Evolutionary conservation across 2,888 invertebrate species (phyloP).

Genomic region (Cheilosia grossa): DNA sequence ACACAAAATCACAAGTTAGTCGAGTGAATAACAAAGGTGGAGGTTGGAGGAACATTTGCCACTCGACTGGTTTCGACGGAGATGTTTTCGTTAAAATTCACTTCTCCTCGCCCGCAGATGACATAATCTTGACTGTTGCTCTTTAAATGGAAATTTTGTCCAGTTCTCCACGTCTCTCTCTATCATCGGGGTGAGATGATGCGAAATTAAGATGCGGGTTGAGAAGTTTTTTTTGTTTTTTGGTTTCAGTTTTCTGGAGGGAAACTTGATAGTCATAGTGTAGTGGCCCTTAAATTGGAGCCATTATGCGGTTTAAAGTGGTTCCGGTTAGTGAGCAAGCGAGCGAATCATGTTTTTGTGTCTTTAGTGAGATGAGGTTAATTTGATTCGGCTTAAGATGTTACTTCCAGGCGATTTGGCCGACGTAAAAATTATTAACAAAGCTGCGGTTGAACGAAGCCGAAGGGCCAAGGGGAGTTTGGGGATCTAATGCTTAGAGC

Average conservation of each 20-base stretch:
- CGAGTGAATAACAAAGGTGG: slow-evolving; percentile 17
- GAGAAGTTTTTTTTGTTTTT: background rate
- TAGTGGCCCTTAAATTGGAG: slow-evolving; percentile 49
- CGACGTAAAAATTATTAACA: slow-evolving; percentile 29
- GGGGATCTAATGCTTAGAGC: no score
- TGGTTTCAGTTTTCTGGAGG: background rate
- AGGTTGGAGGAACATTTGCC: slow-evolving; percentile 9
- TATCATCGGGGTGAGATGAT: slow-evolving; percentile 1
- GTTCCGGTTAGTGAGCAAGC: slow-evolving; percentile 74
- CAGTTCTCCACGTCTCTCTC: background rate
- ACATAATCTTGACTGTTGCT: slow-evolving; percentile 39
- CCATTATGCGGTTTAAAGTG: slow-evolving; percentile 69
- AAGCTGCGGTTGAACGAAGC: background rate
- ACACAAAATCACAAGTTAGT: slow-evolving; percentile 14
- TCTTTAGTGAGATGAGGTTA: slow-evolving; percentile 59
- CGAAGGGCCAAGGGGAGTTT: no score
- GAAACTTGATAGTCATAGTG: slow-evolving; percentile 61
- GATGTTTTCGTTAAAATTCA: slow-evolving; percentile 15
- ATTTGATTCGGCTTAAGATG: slow-evolving; percentile 66
- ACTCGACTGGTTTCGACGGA: slow-evolving; percentile 33
- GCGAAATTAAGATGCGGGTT: slow-evolving; percentile 15
- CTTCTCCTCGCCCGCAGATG: slow-evolving; percentile 17
- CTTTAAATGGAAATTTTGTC: background rate
- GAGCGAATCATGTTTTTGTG: slow-evolving; percentile 71
- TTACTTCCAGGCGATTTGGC: slow-evolving; percentile 68